phyloP scores from a whole-genome alignment of 2,113 vertebrate species.

The Rhea americana region DNA sequence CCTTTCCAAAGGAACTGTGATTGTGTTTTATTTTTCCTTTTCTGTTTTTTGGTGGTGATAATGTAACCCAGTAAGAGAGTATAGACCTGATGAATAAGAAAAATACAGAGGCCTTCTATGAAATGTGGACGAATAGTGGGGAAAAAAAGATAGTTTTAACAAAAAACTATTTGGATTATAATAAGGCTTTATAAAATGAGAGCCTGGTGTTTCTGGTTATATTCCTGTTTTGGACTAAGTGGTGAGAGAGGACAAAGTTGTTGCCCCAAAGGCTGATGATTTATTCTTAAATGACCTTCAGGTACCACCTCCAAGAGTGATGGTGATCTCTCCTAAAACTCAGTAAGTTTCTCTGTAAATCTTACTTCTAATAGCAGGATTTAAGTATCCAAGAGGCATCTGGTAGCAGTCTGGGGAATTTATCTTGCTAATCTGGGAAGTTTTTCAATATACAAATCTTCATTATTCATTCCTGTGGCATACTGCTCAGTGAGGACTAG shows the following conservation, averaged over 20 bases:
- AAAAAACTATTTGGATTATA: background rate
- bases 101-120: background rate
- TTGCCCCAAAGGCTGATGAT: background rate
- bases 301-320: no score
- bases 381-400: background rate
- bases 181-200: background rate
- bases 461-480: rapidly evolving
- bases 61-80: background rate
- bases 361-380: background rate
- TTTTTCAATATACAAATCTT: background rate
- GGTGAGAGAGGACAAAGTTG: background rate
- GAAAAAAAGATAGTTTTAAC: background rate
- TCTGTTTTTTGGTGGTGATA: background rate
- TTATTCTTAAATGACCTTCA: background rate
- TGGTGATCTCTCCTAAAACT: background rate
- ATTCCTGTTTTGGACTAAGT: background rate
- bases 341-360: background rate
- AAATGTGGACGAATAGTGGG: background rate
- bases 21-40: background rate
- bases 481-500: background rate
- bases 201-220: background rate
- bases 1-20: background rate
- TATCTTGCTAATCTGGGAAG: background rate
- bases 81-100: background rate
- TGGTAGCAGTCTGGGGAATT: background rate